Conservation (phyloP, 2,797 vertebrate genomes). For the Thamnophis elegans region DNA sequence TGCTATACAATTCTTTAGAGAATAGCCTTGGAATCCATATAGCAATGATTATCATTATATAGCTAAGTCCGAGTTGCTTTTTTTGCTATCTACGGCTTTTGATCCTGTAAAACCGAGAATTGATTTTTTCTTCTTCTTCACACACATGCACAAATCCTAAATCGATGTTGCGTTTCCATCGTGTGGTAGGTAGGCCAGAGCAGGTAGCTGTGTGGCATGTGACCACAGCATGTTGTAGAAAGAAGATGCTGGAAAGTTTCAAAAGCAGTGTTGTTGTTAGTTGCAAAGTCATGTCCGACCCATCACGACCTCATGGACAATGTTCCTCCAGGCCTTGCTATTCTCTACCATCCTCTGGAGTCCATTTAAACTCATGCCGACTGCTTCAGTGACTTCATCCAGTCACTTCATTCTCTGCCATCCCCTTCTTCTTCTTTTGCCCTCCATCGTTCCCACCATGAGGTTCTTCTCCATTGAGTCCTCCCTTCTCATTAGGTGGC, state of each 20-base stretch:
- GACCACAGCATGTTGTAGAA: conserved; percentile 44
- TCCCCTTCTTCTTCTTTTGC: too few species aligned
- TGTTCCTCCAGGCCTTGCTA: too few species aligned
- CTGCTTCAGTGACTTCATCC: too few species aligned
- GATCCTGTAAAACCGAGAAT: conserved; percentile 63
- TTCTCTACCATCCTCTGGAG: too few species aligned
- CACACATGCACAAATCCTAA: conserved; percentile 24
- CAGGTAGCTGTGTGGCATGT: conserved; percentile 33
- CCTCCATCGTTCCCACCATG: too few species aligned
- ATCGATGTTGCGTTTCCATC: conserved; percentile 60
- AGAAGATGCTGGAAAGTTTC: conserved; percentile 63
- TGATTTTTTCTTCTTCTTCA: conserved; percentile 41
- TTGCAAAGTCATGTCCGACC: too few species aligned
- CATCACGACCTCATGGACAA: too few species aligned
- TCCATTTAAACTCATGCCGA: too few species aligned
- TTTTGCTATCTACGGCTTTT: conserved; percentile 55
- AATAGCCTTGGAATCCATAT: conserved; percentile 44
- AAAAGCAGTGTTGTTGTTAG: conserved; percentile 25
- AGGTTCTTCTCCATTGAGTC: too few species aligned
- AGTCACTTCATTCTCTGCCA: too few species aligned
- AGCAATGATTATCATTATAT: conserved; percentile 60
- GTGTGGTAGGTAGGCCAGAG: conserved; percentile 41
- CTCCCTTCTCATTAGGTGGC: too few species aligned
- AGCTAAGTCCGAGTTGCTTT: conserved; percentile 63
- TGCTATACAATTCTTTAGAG: conserved; percentile 50